Base-by-base conservation (phyloP, 2,888 invertebrate species). In the Tipula confusa region DNA sequence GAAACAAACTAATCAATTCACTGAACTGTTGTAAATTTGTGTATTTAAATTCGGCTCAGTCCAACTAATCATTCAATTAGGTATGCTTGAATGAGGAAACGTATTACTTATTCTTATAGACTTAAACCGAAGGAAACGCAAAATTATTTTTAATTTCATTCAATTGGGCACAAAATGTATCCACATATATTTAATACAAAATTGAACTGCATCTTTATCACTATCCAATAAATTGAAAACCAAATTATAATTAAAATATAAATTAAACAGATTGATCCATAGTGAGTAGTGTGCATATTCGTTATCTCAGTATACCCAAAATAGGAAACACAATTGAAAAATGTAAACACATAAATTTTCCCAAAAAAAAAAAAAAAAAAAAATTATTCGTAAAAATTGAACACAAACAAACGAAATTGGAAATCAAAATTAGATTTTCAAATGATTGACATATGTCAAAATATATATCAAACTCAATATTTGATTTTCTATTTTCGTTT, bases 381-480 rank as follows among this genome's bases (percentile, higher is more conserved):
- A 38, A 38, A 38, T 31, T 31, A 7, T 31, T 5, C 31, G 7
- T 38, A 38, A 38, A 38, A 7, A n/a, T n/a, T n/a, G n/a, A n/a
- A 38, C 38, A 38, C 36, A 36, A 5, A 7, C 36, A 36, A 31
- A 31, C 15, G 15, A n/a, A 64, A 64, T 24, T 64, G 18, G 64
- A 64, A 64, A 64, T 64, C 64, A 64, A 64, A 64, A 64, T 64
- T 64, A 64, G 64, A 64, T 64, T 64, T 64, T 64, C 24, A 64
- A 64, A 64, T 64, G 64, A 64, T 64, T 64, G 64, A 64, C 64
- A 64, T 24, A 64, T 64, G 64, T 64, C 64, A 64, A 64, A 64
- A 64, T 64, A 24, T 64, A 64, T 64, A 64, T 64, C 64, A 64
- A 64, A 64, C 64, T 64, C 64, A 64, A 64, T 64, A 64, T 64